These are phyloP conservation scores for Gracilinanus agilis DNA, from an alignment of 2,113 vertebrate genomes.

Conservation along the genomic window DNA sequence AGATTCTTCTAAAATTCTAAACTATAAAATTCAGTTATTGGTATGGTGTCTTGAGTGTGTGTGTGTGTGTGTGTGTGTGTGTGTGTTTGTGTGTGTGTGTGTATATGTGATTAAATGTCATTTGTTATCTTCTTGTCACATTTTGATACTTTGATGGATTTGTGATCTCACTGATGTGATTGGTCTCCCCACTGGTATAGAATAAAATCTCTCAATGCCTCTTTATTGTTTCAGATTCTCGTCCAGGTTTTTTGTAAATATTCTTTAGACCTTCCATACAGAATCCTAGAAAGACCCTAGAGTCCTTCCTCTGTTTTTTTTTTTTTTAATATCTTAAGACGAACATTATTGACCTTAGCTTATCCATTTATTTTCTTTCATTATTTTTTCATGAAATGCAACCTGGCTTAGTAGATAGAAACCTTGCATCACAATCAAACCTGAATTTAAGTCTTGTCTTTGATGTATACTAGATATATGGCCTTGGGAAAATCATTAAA, in stretches of 20 bases:
- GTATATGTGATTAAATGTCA: background rate
- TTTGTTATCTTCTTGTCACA: background rate
- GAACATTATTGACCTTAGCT: background rate
- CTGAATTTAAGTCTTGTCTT: too few relatives aligned
- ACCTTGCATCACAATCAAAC: background rate
- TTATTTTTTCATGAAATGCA: background rate
- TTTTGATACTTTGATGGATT: background rate
- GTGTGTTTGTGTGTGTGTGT: too few relatives aligned
- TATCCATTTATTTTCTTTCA: background rate
- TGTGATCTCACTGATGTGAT: background rate
- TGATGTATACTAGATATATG: background rate
- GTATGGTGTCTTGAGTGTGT: background rate
- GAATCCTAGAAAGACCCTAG: background rate
- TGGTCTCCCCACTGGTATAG: background rate
- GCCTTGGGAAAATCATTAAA: background rate
- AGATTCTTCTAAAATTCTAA: background rate
- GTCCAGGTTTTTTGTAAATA: background rate
- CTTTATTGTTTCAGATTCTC: background rate
- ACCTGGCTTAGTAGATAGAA: background rate
- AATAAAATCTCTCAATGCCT: background rate
- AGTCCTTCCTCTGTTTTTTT: background rate
- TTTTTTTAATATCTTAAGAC: background rate
- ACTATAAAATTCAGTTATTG: background rate
- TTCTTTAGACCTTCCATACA: background rate
- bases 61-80: too few relatives aligned